These are phyloP conservation scores for Rafetus swinhoei DNA, from an alignment of 2,113 vertebrate genomes.

Conservation along the genomic window DNA sequence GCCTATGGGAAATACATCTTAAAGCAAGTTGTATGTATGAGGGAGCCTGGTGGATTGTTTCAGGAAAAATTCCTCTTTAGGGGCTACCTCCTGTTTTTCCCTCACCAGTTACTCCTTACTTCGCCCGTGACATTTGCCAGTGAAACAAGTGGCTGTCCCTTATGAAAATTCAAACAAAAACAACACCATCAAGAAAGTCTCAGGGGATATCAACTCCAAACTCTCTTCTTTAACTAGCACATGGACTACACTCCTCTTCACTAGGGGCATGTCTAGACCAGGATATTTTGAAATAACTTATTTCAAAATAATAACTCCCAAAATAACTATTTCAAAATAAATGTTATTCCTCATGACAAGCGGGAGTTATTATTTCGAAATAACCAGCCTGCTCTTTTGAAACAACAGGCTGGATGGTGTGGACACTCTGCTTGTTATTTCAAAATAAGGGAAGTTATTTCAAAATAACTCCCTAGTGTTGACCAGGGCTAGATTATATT, in stretches of 20 bases:
- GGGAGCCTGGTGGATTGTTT: background rate
- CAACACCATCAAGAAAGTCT: background rate
- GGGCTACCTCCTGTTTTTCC: background rate
- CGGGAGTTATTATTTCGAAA: no score
- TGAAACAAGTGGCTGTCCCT: background rate
- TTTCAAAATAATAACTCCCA: no score
- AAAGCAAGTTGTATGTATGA: background rate
- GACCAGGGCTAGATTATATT: background rate
- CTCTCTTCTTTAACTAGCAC: background rate
- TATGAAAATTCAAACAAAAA: background rate
- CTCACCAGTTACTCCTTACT: background rate
- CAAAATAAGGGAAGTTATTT: no score
- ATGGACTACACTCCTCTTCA: background rate
- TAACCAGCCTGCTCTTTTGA: no score
- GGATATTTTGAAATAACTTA: no score
- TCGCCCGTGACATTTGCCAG: background rate
- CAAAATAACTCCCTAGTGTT: no score
- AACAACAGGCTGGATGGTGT: no score
- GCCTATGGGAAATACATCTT: background rate
- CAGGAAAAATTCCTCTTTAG: background rate
- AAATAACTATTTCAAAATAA: no score
- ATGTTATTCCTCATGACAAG: no score
- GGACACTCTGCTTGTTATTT: no score
- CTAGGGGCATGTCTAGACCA: background rate
- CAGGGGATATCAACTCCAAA: background rate